Evolutionary conservation across 1,140 invertebrate species (phyloP), one percentile per base, ranked within the genome.

Genomic region (Conopomorpha cramerella): DNA sequence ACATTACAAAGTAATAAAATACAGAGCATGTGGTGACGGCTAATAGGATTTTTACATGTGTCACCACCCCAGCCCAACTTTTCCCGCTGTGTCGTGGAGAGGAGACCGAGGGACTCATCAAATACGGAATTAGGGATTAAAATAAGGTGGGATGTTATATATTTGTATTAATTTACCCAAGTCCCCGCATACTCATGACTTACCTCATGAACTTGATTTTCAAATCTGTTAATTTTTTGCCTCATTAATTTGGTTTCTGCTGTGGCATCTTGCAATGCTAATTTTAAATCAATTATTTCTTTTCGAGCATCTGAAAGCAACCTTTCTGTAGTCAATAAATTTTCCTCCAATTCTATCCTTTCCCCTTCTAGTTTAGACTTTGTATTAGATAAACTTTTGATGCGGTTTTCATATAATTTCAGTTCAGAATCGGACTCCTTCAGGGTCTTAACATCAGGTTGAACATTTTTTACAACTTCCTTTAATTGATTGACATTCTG

Each of bases 401-500:
- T 70, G 48, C 64, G 63, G 45, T 59, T 68, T 49, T 79, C 73
- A 47, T 77, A 70, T 14, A 68, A 42, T 51, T 72, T 77, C 37
- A 68, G 50, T 47, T 78, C 76, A 31, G 56, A 62, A 39, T 71
- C 66, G 31, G 51, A 54, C 38, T 64, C 55, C 34, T 46, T 51
- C 3, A 64, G 43, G 16, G 52, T 55, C 34, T 31, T 45, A 16
- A 66, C 52, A 39, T 68, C 68, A 34, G 40, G 46, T 40, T 79
- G 54, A 16, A 77, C 41, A 52, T 59, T 71, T 38, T 40, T 62
- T 46, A 67, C 77, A 63, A 73, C 71, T 44, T 77, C 55, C 49
- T 77, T 77, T n/a, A 71, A 49, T 39, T 67, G 74, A 37, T 46
- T 41, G 30, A 78, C 42, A 58, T 79, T 81, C 45, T 79, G 58